Percentiles rank a stretch among this genome's conserved stretches.
Conservation (phyloP, 2,797 vertebrate species). For the Pachyuromys duprasi region DNA sequence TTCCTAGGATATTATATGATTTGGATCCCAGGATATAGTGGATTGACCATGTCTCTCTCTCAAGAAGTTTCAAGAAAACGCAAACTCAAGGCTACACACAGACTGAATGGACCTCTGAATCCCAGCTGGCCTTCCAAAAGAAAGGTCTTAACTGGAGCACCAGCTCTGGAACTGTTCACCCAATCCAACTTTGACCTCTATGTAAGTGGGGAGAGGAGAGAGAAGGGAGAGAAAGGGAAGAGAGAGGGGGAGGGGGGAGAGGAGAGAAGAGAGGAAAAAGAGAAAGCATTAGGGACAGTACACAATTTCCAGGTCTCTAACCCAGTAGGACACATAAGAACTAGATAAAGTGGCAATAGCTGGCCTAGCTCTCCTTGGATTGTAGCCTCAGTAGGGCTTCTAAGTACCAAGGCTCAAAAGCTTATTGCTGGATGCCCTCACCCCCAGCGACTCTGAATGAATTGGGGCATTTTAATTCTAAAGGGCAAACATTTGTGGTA, state of each 20-base stretch:
- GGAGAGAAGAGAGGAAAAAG: neutral
- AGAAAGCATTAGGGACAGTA: neutral
- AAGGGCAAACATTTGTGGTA: neutral
- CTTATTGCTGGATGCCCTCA: too few relatives aligned
- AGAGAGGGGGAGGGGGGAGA: neutral
- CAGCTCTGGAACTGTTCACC: neutral
- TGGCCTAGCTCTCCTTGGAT: too few relatives aligned
- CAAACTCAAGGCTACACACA: neutral
- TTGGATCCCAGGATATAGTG: neutral
- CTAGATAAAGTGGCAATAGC: too few relatives aligned
- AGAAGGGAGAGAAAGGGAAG: too few relatives aligned
- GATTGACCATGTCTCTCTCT: neutral
- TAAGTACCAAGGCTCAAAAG: too few relatives aligned
- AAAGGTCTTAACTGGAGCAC: neutral
- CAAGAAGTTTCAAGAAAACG: neutral
- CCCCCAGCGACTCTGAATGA: too few relatives aligned
- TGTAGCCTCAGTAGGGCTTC: too few relatives aligned
- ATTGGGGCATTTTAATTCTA: too few relatives aligned
- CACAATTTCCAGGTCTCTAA: too few relatives aligned
- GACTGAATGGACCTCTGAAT: neutral
- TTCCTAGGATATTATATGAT: neutral
- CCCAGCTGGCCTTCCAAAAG: neutral
- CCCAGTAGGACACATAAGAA: too few relatives aligned
- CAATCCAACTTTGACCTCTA: neutral
- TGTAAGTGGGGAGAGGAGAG: neutral